Evolutionary conservation across 1,140 invertebrate genomes (phyloP), one percentile per base, ranked within the genome.

Genomic region (Neodiprion fabricii): DNA sequence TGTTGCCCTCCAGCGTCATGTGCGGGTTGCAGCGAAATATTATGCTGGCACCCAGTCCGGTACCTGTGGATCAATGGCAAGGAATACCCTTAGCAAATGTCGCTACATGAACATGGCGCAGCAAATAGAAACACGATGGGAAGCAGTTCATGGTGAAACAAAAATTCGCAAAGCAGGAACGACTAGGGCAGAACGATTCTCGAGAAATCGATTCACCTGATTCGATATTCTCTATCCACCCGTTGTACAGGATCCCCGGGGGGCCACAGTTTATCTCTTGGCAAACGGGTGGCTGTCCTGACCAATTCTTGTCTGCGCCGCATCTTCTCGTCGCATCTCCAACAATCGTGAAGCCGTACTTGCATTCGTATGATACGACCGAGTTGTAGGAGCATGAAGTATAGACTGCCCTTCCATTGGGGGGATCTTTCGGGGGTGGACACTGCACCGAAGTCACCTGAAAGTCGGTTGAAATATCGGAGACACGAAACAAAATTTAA

Each of bases 191-290:
- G 5, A 40, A 40, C 28, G 1, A 40, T 40, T 40, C 5, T 40
- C 53, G n/a, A 17, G 53, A 61, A 21, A 21, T 68, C 21, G 71
- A 79, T 74, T 78, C 78, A 89, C 87, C 87, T 12, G 92, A 91
- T 78, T 96, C 95, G 71, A 96, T 95, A 80, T 97, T 97, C 86
- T 99, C 96, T 73, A 99, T 91, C 94, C 97, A 99, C 9, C 98
- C 98, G 84, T 99, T 99, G 90, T 95, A 96, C 1, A 99, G 89
- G 23, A 93, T 91, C 7, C 96, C 96, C 0, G 97, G 96, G 79
- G 94, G 92, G 1, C 96, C 96, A 86, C 98, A 99, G 88, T 98
- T 96, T 81, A 99, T 98, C 89, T 98, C 98, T 92, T 97, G 95
- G 86, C 98, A 99, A 48, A 90, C 88, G 1, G 97, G 96, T 78